Base-by-base conservation (phyloP, 2,797 vertebrate species). In the Pseudopleuronectes americanus region DNA sequence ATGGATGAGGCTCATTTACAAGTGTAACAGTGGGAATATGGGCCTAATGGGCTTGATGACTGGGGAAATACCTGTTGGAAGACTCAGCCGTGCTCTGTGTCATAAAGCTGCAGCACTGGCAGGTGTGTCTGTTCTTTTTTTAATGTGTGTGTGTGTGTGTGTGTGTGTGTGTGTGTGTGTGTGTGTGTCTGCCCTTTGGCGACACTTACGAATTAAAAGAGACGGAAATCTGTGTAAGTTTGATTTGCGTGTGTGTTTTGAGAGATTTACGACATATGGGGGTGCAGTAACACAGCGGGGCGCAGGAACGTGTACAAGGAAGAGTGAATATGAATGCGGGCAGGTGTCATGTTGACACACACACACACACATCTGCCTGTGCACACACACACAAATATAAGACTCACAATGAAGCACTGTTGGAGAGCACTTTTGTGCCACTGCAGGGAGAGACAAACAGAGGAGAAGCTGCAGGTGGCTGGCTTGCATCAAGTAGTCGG, bases 1-100 rank as follows among this genome's bases (percentile, higher is more conserved):
- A 87, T 91, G 75, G 74, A 89, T 84, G 83, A 84, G 81, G 65
- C 81, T 87, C 77, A 87, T 87, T 88, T 90, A 38, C 57, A 77
- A 74, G 64, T 57, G 54, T 68, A 79, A 84, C 83, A 87, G 71
- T 64, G 68, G 80, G 68, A 86, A 71, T 83, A 57, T 58, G 28
- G 2, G 41, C 65, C 70, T 79, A 78, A 87, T 87, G 74, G 51
- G 55, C 58, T 51, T 62, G 57, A 76, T 77, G 57, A n/a, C 5
- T 19, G 76, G 63, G 57, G 12, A 38, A 86, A 81, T 84, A 79
- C 81, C 76, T 76, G 61, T 36, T 45, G 55, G 54, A 23, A 63
- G 76, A 48, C 23, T 55, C 26, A 17, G 16, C 23, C 8, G 49
- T 41, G 24, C 55, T 66, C 61, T 55, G 47, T 58, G 21, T 48